Conservation (phyloP, 2,113 vertebrate species). For the Stegastes partitus region DNA sequence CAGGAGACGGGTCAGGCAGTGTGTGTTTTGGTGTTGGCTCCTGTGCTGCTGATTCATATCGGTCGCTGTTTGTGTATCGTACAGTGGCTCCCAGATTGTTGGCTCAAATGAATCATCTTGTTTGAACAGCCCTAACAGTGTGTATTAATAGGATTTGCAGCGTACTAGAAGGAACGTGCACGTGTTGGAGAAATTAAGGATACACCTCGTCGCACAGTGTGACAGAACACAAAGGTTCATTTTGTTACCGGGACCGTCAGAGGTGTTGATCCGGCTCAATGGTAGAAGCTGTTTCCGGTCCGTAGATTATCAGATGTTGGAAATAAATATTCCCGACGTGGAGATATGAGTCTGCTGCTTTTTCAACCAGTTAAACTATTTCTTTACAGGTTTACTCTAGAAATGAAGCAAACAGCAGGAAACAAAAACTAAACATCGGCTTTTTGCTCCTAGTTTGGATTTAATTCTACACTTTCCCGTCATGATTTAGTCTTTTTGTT, state of each 20-base stretch:
- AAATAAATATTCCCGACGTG: too few species aligned
- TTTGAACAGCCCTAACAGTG: slow-evolving; percentile 54
- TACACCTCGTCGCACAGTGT: neutral
- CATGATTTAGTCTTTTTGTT: too few species aligned
- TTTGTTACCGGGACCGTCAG: neutral
- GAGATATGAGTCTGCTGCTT: too few species aligned
- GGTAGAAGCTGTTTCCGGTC: neutral
- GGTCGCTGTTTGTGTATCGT: slow-evolving; percentile 25
- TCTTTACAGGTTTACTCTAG: too few species aligned
- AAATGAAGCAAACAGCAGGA: too few species aligned
- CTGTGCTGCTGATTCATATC: slow-evolving; percentile 51
- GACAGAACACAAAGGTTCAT: neutral
- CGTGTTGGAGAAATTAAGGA: neutral
- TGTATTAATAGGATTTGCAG: slow-evolving; percentile 24
- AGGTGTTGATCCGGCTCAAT: neutral
- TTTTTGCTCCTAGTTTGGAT: too few species aligned
- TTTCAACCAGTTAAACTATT: too few species aligned
- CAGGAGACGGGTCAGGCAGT: slow-evolving; percentile 31
- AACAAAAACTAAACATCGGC: too few species aligned
- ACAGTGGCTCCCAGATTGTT: slow-evolving; percentile 50
- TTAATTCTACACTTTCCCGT: too few species aligned
- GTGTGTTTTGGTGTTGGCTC: slow-evolving; percentile 75
- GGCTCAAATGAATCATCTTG: slow-evolving; percentile 71
- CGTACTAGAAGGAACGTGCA: neutral
- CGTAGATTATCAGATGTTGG: too few species aligned